Evolutionary conservation across 2,888 invertebrate genomes (phyloP), one percentile per base, ranked within the genome.

Genomic region (Agonopterix subpropinquella): DNA sequence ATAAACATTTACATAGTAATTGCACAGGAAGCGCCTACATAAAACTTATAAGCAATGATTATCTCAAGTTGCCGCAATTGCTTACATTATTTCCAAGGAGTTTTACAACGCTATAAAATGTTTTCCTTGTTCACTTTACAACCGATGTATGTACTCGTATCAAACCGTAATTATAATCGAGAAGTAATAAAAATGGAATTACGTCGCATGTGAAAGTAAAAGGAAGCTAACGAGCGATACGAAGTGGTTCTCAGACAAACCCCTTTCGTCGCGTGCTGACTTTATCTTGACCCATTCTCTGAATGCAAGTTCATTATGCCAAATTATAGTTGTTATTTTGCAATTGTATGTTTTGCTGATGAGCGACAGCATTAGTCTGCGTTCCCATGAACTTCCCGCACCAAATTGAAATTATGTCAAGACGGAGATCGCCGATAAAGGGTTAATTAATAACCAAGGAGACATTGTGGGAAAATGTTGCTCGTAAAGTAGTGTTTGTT

Each of bases 241-340:
- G 45, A 52, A 58, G 52, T 47, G 52, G 50, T 70, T 70, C 67
- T 57, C 69, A 67, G 60, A 58, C 53, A 50, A 53, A 58, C 56
- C 61, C 54, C 63, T 58, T 49, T 57, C 67, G 64, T 77, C 68
- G 73, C 75, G 73, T 77, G 79, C 62, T 65, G 58, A 56, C 61
- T 63, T 59, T 71, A 72, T 72, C 68, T 64, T 59, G 56, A 52
- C 58, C 61, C 63, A 68, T 45, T 48, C 48, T 70, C 65, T 53
- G 64, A 69, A 73, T 69, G 62, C 63, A 63, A 67, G 69, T 70
- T 75, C 74, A 76, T 81, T 80, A 79, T 56, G 53, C 62, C 62
- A 77, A 81, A 81, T 81, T 80, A 77, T 70, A 65, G 75, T 73
- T 63, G 70, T 78, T 77, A 68, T 49, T 80, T 80, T 77, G 70